Base-by-base conservation (phyloP, 2,113 vertebrate species). In the Coregonus clupeaformis region DNA sequence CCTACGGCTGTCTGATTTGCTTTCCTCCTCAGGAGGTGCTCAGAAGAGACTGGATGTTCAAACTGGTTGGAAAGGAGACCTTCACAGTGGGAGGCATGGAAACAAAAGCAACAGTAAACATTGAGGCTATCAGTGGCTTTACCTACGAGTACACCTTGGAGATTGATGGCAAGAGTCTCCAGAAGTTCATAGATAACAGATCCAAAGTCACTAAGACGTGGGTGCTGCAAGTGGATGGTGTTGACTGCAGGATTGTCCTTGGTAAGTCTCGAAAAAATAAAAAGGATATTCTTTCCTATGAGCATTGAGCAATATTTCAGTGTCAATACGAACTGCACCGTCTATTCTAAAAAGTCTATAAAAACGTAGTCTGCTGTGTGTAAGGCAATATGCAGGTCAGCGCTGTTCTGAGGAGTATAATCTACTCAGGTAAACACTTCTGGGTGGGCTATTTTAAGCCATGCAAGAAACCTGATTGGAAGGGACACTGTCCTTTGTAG, bases 1-100 rank as follows among this genome's bases (percentile, higher is more conserved):
- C 18, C 29, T 30, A 67, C 36, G 66, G 32, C 18, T 62, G 16
- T 72, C 47, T 18, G 16, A 18, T 63, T 22, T 72, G 63, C 27
- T 63, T 63, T 62, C n/a, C 29, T 60, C 29, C 5, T 27, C 90
- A 99, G 97, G 96, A 98, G 86, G 88, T 93, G 73, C 82, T 98
- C 83, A 94, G 95, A 72, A 96, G 87, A 84, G 96, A 98, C 77
- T 98, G 97, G 97, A 96, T 98, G 97, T 98, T 98, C 89, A 99
- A 98, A 84, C 89, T 98, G 85, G 97, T 99, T 13, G 97, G 96
- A 67, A 97, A 94, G 89, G 97, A 99, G 77, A 95, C 94, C 0
- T 99, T 99, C 84, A 88, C 72, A 0, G 92, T 99, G 64, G 97
- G 97, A 70, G 85, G 87, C 27, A 62, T 93, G 67, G 90, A 92